phyloP scores from a whole-genome alignment of 2,888 invertebrate species.

The Arrhopalites spinosus region DNA sequence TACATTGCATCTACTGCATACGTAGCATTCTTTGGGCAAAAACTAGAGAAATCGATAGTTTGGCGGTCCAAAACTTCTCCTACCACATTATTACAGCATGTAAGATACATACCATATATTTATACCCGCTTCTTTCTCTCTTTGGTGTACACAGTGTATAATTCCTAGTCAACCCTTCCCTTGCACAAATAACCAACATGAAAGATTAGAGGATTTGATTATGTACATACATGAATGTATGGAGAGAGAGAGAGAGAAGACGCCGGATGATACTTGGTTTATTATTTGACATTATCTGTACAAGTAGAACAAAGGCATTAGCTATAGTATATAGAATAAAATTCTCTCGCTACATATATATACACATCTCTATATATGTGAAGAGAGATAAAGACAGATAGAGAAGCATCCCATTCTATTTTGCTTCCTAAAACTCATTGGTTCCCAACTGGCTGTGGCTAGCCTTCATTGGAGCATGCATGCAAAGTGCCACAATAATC shows the following conservation, averaged over 20 bases:
- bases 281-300: not conserved
- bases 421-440: not conserved
- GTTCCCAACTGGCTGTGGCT: constrained; percentile 22
- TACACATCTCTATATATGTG: no score
- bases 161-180: no score
- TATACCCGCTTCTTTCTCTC: not conserved
- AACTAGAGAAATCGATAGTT: constrained; percentile 1
- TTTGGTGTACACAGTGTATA: no score
- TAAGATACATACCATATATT: not conserved
- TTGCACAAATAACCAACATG: not conserved
- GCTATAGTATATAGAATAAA: no score
- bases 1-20: not conserved
- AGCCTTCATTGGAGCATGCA: constrained; percentile 21
- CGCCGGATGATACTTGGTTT: constrained; percentile 3
- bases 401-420: not conserved
- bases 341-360: no score
- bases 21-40: constrained; percentile 1
- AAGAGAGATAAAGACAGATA: no score
- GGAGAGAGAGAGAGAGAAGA: not conserved
- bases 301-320: not conserved
- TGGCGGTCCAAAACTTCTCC: not conserved
- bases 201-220: not conserved
- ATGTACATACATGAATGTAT: not conserved
- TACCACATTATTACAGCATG: not conserved
- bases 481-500: constrained; percentile 36